Percentiles rank a stretch among this genome's conserved stretches.
Evolutionary conservation across 1,140 invertebrate genomes (phyloP).

Genomic region (Pygmarrhopalites habei): DNA sequence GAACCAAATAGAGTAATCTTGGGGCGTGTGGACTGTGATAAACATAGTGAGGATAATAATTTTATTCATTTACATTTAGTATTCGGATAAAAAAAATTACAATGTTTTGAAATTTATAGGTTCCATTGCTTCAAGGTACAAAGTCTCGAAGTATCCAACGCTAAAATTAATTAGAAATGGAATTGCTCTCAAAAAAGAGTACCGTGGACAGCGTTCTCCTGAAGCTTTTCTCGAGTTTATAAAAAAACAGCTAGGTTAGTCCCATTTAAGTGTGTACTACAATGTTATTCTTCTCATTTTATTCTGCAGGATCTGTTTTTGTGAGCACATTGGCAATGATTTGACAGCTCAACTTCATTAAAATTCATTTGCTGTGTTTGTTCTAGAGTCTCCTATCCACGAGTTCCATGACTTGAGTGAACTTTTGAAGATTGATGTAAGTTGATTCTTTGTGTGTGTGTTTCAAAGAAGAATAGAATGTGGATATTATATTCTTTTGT

Average conservation of each 20-base stretch:
- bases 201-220: constrained; percentile 70
- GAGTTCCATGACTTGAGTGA: constrained; percentile 69
- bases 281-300: too few relatives aligned
- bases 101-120: too few relatives aligned
- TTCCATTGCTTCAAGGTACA: constrained; percentile 76
- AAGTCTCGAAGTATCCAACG: constrained; percentile 97
- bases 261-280: too few relatives aligned
- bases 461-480: too few relatives aligned
- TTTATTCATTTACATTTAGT: too few relatives aligned
- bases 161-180: constrained; percentile 94
- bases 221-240: constrained; percentile 85
- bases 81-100: too few relatives aligned
- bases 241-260: constrained; percentile 77
- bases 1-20: constrained; percentile 78
- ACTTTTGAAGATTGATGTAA: constrained; percentile 65
- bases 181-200: constrained; percentile 86
- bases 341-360: too few relatives aligned
- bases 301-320: too few relatives aligned
- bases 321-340: too few relatives aligned
- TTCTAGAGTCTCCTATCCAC: constrained; percentile 77
- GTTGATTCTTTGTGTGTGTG: too few relatives aligned
- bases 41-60: constrained; percentile 66
- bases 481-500: too few relatives aligned
- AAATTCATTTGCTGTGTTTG: too few relatives aligned
- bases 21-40: constrained; percentile 95